These are phyloP conservation scores for Sceliomorpha sp. DNA, from an alignment of 2,888 invertebrate genomes.

Conservation along the genomic window DNA sequence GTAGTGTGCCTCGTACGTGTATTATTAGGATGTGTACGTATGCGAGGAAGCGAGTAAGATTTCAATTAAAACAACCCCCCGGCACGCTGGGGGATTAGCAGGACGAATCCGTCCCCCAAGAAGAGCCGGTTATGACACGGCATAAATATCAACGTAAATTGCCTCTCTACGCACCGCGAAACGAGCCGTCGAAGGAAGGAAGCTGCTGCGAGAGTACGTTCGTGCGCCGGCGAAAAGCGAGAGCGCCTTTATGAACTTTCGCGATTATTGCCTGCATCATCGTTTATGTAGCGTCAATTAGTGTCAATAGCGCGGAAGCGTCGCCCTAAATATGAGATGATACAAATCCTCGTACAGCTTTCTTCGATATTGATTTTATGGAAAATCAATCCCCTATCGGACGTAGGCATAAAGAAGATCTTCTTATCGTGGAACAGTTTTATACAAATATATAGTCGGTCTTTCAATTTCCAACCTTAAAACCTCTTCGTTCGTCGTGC, in stretches of 20 bases:
- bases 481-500: no score
- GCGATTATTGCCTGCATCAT: slow-evolving; percentile 57
- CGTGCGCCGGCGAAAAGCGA: slow-evolving; percentile 50
- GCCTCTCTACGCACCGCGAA: slow-evolving; percentile 61
- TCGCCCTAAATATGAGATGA: no score
- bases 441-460: no score
- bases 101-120: slow-evolving; percentile 76
- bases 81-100: slow-evolving; percentile 74
- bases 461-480: no score
- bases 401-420: no score
- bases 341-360: no score
- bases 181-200: slow-evolving; percentile 55
- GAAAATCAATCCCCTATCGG: no score
- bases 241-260: slow-evolving; percentile 56
- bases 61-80: slow-evolving; percentile 59
- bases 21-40: slow-evolving; percentile 46
- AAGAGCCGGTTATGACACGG: slow-evolving; percentile 78
- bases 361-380: no score
- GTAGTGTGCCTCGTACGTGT: slow-evolving; percentile 28
- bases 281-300: slow-evolving; percentile 59
- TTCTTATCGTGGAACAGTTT: no score
- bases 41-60: slow-evolving; percentile 51
- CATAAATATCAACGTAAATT: slow-evolving; percentile 81
- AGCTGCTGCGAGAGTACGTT: slow-evolving; percentile 56
- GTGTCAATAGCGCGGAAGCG: slow-evolving; percentile 46